These are phyloP conservation scores for Euzophera pinguis DNA, from an alignment of 2,888 invertebrate genomes.

Conservation along the genomic window DNA sequence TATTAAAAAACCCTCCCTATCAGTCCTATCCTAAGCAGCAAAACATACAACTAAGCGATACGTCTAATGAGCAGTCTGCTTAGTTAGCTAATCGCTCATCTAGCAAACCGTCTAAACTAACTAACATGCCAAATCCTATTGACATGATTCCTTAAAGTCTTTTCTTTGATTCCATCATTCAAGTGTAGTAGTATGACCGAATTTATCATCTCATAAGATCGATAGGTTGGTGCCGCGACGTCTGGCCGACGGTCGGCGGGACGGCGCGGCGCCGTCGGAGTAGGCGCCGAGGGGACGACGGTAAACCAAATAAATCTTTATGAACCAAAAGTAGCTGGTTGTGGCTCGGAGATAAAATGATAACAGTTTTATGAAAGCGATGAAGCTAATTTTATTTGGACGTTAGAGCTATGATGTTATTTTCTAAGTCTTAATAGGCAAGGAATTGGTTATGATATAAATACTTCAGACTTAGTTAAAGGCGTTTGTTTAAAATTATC, in stretches of 20 bases:
- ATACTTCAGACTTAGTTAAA: too few relatives aligned
- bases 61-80: too few relatives aligned
- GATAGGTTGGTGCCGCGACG: slow-evolving; percentile 51
- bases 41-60: too few relatives aligned
- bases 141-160: too few relatives aligned
- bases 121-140: too few relatives aligned
- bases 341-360: slow-evolving; percentile 26
- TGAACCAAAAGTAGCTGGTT: slow-evolving; percentile 25
- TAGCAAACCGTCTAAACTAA: too few relatives aligned
- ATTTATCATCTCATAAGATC: slow-evolving; percentile 50
- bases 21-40: too few relatives aligned
- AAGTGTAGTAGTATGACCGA: neutral
- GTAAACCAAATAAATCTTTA: slow-evolving; percentile 44
- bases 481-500: too few relatives aligned
- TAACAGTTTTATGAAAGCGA: slow-evolving; percentile 36
- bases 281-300: slow-evolving; percentile 65
- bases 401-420: neutral
- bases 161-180: too few relatives aligned
- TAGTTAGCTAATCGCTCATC: too few relatives aligned
- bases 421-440: neutral
- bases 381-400: slow-evolving; percentile 15
- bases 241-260: slow-evolving; percentile 70
- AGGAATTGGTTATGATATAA: neutral
- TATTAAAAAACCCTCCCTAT: too few relatives aligned
- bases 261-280: slow-evolving; percentile 54